These are phyloP conservation scores for Himantopus leucocephalus DNA, from an alignment of 2,113 vertebrate species.

Conservation along the genomic window DNA sequence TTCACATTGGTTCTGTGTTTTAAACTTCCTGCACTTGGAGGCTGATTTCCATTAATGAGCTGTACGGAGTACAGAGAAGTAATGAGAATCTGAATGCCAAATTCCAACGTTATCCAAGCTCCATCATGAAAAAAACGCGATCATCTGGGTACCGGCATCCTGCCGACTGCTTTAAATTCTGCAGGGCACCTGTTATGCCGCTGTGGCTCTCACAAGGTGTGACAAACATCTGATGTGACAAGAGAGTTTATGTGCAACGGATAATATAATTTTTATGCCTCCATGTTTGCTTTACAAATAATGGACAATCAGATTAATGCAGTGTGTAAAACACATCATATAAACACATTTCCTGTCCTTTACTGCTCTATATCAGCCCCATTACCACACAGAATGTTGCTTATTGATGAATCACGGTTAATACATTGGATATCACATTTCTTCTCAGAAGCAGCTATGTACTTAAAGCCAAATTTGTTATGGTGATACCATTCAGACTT, in stretches of 20 bases:
- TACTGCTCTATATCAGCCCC: constrained; percentile 14
- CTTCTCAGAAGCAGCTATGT: not conserved
- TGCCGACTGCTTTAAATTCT: constrained; percentile 2
- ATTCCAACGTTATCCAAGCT: not conserved
- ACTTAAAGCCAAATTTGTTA: not conserved
- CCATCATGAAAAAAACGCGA: rapidly evolving
- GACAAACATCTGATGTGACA: constrained; percentile 17
- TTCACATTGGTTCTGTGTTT: not conserved
- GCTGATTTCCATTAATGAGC: not conserved
- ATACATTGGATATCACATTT: not conserved
- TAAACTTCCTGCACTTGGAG: not conserved
- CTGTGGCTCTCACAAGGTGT: constrained; percentile 21
- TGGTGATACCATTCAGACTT: not conserved
- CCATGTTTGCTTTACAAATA: constrained; percentile 45
- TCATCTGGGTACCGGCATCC: not conserved
- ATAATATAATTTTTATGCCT: constrained; percentile 46
- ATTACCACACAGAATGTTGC: not conserved
- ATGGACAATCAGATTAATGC: constrained; percentile 48
- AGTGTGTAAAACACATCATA: constrained; percentile 13
- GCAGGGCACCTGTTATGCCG: not conserved
- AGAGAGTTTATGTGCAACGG: constrained; percentile 8
- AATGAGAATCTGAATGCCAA: not conserved
- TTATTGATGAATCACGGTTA: constrained; percentile 9
- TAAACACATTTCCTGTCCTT: constrained; percentile 40
- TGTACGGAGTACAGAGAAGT: not conserved